Evolutionary conservation across 1,140 invertebrate genomes (phyloP), one percentile per base, ranked within the genome.

Genomic region (Sitophilus oryzae): DNA sequence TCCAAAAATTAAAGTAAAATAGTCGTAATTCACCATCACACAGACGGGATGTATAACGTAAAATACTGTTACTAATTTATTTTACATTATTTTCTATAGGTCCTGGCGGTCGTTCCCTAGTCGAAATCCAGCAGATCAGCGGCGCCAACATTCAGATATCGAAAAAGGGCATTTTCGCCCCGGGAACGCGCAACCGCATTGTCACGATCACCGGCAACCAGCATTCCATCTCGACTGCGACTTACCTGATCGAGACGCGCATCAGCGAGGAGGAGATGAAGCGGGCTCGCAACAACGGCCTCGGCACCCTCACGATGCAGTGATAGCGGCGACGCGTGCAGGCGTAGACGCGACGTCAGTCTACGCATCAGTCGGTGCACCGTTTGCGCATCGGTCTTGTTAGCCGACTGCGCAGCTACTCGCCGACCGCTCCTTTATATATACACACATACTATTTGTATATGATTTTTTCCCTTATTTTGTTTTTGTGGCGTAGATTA

Each of bases 81-180:
- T n/a, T n/a, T n/a, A n/a, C n/a, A n/a, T n/a, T n/a, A n/a, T n/a
- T n/a, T n/a, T n/a, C n/a, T n/a, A n/a, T n/a, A 84, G 84, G 84
- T 75, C 93, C 91, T 65, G 92, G 92, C 69, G 95, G 94, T 58
- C 88, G 92, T 75, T 89, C 90, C 71, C 83, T 98, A 70, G 88
- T 95, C 68, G 93, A 98, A 81, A 93, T 98, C 75, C 93, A 97
- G 79, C 89, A 95, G 76, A 82, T 90, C 73, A 95, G 90, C 72
- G 92, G 93, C 72, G 93, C 93, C 71, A 95, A 90, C 77, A 93
- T 98, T 75, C 93, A 97, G 79, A 96, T 98, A 74, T 96, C 93
- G 62, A 98, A 98, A 82, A 96, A 97, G 79, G 94, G 93, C 69
- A 91, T 91, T 67, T 96, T 93, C 79, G 91, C 91, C 66, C 93